Evolutionary conservation across 1,140 invertebrate species (phyloP).

Genomic region (Drosophila jambulina): DNA sequence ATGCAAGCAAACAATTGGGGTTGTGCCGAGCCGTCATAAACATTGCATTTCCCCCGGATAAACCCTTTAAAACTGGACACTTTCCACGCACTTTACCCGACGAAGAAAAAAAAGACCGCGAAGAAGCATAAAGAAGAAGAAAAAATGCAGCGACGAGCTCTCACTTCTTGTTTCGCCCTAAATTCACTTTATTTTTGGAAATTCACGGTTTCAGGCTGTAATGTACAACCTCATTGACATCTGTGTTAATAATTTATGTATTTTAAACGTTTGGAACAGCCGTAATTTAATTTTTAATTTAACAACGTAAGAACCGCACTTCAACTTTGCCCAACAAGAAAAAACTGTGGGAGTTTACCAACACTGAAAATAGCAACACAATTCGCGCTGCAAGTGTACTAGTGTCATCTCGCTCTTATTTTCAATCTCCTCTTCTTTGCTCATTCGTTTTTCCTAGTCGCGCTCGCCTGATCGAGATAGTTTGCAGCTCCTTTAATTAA

Average conservation of each 20-base stretch:
- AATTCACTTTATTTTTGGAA: neutral
- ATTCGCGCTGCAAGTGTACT: neutral
- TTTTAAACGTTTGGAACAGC: neutral
- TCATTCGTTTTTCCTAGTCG: neutral
- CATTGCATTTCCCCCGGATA: conserved; percentile 19
- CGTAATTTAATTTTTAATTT: neutral
- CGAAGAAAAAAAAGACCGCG: neutral
- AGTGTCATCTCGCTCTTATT: neutral
- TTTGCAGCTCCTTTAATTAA: neutral
- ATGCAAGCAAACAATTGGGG: conserved; percentile 28
- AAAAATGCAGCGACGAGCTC: neutral
- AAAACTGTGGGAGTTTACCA: neutral
- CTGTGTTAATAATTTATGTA: neutral
- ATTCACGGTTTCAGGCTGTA: neutral
- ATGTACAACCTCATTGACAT: too few species aligned
- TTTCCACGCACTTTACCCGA: neutral
- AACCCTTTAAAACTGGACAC: conserved; percentile 10
- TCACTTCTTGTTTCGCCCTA: neutral
- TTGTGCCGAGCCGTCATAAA: conserved; percentile 20
- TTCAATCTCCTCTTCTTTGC: too few species aligned
- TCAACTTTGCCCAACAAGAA: neutral
- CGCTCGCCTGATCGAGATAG: neutral
- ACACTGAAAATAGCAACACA: neutral
- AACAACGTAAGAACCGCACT: neutral
- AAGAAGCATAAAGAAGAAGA: neutral